Base-by-base conservation (phyloP, 2,797 vertebrate genomes). In the Aldrovandia affinis region DNA sequence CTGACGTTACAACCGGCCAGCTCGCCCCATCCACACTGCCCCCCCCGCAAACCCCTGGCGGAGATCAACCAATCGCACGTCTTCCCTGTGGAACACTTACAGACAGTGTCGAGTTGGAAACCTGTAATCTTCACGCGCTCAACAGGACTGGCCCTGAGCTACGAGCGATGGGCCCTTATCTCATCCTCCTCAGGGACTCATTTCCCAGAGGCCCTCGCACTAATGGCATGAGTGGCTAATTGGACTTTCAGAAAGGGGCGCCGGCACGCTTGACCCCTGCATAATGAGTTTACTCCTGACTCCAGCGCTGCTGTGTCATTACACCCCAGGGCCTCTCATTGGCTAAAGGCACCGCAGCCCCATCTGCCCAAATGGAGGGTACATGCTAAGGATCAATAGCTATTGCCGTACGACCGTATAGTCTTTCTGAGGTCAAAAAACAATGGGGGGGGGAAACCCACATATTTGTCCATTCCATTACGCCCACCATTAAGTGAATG, bases 171-270 rank as follows among this genome's bases (percentile, higher is more conserved):
- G 70, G 54, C 47, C 81, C 42, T 65, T 78, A 59, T 81, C n/a
- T 63, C 25, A 52, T 3, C 80, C 20, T 36, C 81, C 57, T 33
- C 36, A 52, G 70, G 47, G 59, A 82, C 14, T 9, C 44, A 10
- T 33, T 8, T 28, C 8, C 42, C 12, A 4, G 52, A 33, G 73
- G 28, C 68, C 79, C 86, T 59, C 86, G 36, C 84, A 81, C 83
- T 85, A 85, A 61, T 47, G 73, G 68, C 33, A 78, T 9, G 39
- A 83, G 70, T 81, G 79, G 82, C 79, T 87, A 80, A 82, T 80
- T 85, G 65, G 83, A 75, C 55, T 63, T 87, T 83, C 73, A 84
- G 52, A 80, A 59, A 52, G 83, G 75, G 63, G 10, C 59, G 44
- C 44, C 15, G 55, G 63, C 47, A 55, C 39, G 68, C 73, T 86